Base-by-base conservation (phyloP, 2,113 vertebrate species). In the Tenrec ecaudatus region DNA sequence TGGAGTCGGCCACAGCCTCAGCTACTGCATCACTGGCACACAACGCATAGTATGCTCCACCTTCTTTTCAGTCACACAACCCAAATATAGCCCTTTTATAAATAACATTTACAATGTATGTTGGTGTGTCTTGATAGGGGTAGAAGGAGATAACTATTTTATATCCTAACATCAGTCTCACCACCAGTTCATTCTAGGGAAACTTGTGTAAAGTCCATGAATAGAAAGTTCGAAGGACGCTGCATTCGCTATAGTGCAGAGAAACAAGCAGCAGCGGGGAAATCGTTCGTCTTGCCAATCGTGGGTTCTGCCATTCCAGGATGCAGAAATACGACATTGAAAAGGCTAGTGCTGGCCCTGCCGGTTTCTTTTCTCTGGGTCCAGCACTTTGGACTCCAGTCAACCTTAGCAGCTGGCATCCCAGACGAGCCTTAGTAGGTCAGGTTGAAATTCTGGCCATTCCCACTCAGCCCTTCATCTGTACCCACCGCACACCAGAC, bases 371-470 rank as follows among this genome's bases (percentile, higher is more conserved):
- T 95, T 94, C 94, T 92, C 86, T 81, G 82, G 75, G 89, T 69
- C 93, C 83, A 90, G 43, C 80, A 38, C 92, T 84, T 94, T 97
- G 97, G 96, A 95, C 94, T 68, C 15, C 77, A 91, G 94, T 96
- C 96, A 97, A 92, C 25, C 27, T 58, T 47, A 40, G 97, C 97
- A 97, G 97, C 96, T 97, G 97, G 94, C 91, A 53, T 92, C 97
- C 93, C 94, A 89, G 95, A 86, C 88, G 1, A 95, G 93, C 53
- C 93, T 96, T 93, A 96, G 95, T 83, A 76, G 96, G 97, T 95
- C 96, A 94, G 90, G 93, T 69, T 95, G 57, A 69, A 93, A 75
- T 60, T 82, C 93, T 43, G 69, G 96, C 94, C 88, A 27, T 91
- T 68, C 64, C 71, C 69, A 77, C 92, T 93, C 71, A 33, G 86